Evolutionary conservation across 2,113 vertebrate genomes (phyloP).

Genomic region (Microcebus ravelobensis): DNA sequence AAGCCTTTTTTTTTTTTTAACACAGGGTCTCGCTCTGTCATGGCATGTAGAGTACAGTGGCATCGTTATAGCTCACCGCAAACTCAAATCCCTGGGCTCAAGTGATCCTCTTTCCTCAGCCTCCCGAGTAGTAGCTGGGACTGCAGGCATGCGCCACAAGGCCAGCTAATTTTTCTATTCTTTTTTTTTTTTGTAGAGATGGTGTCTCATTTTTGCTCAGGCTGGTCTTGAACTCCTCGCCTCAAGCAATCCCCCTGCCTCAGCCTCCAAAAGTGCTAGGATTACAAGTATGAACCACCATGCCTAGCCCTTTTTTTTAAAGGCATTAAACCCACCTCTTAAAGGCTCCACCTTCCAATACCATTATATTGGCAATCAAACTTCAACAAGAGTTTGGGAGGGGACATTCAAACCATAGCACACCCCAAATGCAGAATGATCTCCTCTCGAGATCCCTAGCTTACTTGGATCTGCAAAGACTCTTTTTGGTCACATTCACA

Average conservation of each 20-base stretch:
- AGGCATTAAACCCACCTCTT: not conserved
- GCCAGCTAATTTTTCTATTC: not conserved
- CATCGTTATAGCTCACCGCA: not conserved
- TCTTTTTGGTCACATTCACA: not conserved
- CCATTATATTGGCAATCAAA: no score
- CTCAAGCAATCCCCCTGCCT: no score
- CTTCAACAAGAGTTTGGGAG: no score
- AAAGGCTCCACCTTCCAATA: not conserved
- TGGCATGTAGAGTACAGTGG: not conserved
- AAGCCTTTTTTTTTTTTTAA: not conserved
- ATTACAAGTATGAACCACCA: no score
- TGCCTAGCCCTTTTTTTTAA: not conserved
- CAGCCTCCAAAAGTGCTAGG: no score
- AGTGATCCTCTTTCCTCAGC: not conserved
- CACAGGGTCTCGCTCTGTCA: not conserved
- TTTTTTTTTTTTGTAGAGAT: no score
- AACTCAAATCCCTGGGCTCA: not conserved
- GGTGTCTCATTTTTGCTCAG: no score
- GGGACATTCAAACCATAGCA: no score
- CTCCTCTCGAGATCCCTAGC: not conserved
- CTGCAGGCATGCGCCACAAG: not conserved
- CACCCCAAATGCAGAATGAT: not conserved
- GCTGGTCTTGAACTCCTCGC: no score
- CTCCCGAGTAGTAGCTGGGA: not conserved
- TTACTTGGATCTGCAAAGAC: not conserved